Conservation (phyloP, 2,113 vertebrate genomes). For the Ailuropoda melanoleuca region DNA sequence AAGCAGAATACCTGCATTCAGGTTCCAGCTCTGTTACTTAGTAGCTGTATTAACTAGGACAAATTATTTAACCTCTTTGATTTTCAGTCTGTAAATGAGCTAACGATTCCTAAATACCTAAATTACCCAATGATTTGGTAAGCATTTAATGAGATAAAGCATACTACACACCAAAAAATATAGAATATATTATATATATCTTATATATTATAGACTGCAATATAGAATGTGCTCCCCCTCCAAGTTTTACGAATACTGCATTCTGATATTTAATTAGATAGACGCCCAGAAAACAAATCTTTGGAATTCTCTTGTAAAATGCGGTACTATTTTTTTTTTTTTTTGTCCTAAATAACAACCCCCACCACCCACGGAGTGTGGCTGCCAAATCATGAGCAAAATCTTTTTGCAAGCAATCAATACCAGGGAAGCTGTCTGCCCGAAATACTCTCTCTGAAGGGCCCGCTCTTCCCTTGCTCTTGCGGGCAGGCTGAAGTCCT, state of each 20-base stretch:
- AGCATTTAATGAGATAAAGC: not conserved
- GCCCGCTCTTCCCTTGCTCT: not conserved
- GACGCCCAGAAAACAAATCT: not conserved
- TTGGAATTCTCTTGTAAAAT: not conserved
- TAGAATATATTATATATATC: no score
- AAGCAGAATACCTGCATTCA: conserved; percentile 27
- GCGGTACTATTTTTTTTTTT: not conserved
- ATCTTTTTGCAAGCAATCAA: not conserved
- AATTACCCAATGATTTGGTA: not conserved
- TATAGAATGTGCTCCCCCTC: not conserved
- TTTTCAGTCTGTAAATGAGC: not conserved
- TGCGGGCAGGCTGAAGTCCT: not conserved
- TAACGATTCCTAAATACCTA: not conserved
- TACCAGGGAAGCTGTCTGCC: not conserved
- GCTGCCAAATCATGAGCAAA: not conserved
- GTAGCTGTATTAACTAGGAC: not conserved
- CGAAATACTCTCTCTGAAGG: not conserved
- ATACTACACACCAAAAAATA: not conserved
- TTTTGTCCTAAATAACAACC: not conserved
- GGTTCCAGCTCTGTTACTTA: not conserved
- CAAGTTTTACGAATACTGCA: not conserved
- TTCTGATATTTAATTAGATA: not conserved
- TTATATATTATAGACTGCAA: no score
- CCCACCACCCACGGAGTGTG: not conserved
- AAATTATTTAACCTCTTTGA: conserved; percentile 4